Evolutionary conservation across 1,140 invertebrate genomes (phyloP).

Genomic region (Oedothorax gibbosus): DNA sequence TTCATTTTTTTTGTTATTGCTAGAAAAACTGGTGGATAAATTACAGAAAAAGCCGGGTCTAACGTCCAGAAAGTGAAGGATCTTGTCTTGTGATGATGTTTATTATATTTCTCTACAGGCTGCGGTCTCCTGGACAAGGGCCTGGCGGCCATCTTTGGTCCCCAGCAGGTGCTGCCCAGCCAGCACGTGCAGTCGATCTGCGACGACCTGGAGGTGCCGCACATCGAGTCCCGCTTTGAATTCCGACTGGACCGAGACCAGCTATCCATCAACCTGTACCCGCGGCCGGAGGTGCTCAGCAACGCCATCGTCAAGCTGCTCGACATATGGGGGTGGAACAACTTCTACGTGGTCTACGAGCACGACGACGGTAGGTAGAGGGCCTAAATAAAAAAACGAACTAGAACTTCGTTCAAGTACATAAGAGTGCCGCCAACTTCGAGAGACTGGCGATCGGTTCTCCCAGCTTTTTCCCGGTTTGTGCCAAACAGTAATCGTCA

Average conservation of each 20-base stretch:
- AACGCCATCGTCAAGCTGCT: constrained; percentile 88
- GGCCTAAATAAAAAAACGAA: too few species aligned
- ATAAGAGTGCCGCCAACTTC: too few species aligned
- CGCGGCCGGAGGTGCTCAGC: constrained; percentile 87
- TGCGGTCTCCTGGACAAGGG: constrained; percentile 87
- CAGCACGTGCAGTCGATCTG: constrained; percentile 95
- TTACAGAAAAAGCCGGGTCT: too few species aligned
- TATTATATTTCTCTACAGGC: constrained; percentile 72
- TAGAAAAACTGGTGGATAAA: too few species aligned
- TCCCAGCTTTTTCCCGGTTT: too few species aligned
- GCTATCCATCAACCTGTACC: constrained; percentile 93
- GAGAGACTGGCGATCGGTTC: too few species aligned
- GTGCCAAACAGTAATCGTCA: too few species aligned
- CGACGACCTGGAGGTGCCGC: constrained; percentile 94
- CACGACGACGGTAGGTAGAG: constrained; percentile 89
- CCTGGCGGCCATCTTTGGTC: constrained; percentile 94
- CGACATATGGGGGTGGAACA: constrained; percentile 88
- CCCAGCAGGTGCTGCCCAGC: constrained; percentile 87
- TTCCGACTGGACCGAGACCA: constrained; percentile 83
- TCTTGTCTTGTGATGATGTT: too few species aligned
- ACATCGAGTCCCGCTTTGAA: constrained; percentile 93
- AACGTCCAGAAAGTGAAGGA: too few species aligned
- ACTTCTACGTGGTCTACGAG: constrained; percentile 95
- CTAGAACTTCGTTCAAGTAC: not conserved
- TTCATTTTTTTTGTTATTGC: too few species aligned